These are phyloP conservation scores for Macropodus opercularis DNA, from an alignment of 2,797 vertebrate genomes.

Conservation along the genomic window DNA sequence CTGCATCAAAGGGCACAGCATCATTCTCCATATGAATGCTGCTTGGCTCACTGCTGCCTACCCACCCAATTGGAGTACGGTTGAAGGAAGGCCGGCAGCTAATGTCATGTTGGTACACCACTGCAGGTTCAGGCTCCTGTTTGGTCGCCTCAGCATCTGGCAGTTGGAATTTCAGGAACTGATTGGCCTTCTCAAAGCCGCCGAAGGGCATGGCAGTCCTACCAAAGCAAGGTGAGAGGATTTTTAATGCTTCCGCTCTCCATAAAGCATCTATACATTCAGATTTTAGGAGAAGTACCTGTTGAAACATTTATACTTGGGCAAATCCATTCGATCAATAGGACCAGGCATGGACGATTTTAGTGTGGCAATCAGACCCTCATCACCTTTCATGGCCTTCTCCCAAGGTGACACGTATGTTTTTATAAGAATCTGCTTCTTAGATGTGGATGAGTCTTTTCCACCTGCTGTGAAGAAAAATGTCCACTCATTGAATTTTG, in stretches of 20 bases:
- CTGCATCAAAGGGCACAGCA: constrained; percentile 87
- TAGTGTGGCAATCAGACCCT: constrained; percentile 87
- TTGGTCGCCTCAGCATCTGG: constrained; percentile 87
- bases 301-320: constrained; percentile 93
- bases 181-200: constrained; percentile 93
- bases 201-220: constrained; percentile 94
- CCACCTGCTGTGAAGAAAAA: constrained; percentile 58
- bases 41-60: constrained; percentile 87
- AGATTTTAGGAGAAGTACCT: constrained; percentile 79
- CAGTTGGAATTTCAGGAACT: constrained; percentile 97
- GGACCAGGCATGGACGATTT: constrained; percentile 84
- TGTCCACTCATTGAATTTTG: neutral
- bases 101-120: constrained; percentile 90
- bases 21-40: constrained; percentile 87
- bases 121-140: constrained; percentile 85
- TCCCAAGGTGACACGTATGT: constrained; percentile 97
- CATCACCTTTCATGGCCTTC: constrained; percentile 93
- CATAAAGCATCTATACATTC: neutral
- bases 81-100: constrained; percentile 95
- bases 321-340: constrained; percentile 76
- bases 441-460: constrained; percentile 20
- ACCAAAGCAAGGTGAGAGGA: constrained; percentile 24
- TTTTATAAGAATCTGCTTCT: constrained; percentile 74
- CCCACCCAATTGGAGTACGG: constrained; percentile 97
- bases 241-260: constrained; percentile 1